These are phyloP conservation scores for Apis laboriosa DNA, from an alignment of 1,140 invertebrate genomes.

Conservation along the genomic window DNA sequence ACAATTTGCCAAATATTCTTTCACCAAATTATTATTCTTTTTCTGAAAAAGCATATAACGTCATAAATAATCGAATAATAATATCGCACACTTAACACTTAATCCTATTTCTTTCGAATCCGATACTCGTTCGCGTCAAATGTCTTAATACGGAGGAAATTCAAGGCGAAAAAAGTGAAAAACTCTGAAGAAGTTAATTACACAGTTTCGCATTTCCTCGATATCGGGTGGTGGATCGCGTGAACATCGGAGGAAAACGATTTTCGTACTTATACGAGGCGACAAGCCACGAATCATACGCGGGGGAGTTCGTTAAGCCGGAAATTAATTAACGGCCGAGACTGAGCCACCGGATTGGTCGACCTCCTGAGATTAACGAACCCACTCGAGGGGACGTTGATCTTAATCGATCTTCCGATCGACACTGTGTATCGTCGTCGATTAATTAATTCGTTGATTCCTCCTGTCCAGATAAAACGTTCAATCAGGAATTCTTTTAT, in stretches of 20 bases:
- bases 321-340: slow-evolving; percentile 47
- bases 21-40: too few species aligned
- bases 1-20: too few species aligned
- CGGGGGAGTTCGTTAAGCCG: slow-evolving; percentile 47
- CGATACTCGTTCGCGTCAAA: too few species aligned
- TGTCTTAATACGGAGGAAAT: too few species aligned
- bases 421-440: slow-evolving; percentile 21
- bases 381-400: slow-evolving; percentile 12
- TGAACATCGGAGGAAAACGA: slow-evolving; percentile 1
- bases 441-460: slow-evolving; percentile 41
- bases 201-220: slow-evolving; percentile 19
- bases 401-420: slow-evolving; percentile 46
- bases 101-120: too few species aligned
- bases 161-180: neutral
- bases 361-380: slow-evolving; percentile 34
- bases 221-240: neutral
- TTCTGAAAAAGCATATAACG: too few species aligned
- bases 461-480: neutral
- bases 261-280: neutral
- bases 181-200: slow-evolving; percentile 13
- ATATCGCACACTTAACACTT: neutral
- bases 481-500: too few species aligned
- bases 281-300: slow-evolving; percentile 40
- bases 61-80: neutral
- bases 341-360: slow-evolving; percentile 20